These are phyloP conservation scores for Saguinus imperator DNA, from an alignment of 2,113 vertebrate species.

Conservation along the genomic window DNA sequence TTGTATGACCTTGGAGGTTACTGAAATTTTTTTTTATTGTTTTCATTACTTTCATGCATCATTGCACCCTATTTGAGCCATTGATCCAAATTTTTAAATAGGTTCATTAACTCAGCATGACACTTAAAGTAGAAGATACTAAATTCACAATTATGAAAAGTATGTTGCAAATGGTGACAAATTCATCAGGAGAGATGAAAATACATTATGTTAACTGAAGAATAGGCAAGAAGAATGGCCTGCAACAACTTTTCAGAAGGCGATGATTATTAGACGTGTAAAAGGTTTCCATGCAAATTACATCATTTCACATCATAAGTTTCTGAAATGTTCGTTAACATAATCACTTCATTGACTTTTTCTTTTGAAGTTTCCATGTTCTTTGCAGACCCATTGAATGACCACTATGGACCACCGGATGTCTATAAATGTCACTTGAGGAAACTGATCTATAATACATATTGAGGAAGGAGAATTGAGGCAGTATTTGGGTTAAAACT, in stretches of 20 bases:
- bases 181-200: conserved; percentile 7
- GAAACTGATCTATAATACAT: neutral
- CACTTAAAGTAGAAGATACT: conserved; percentile 9
- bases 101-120: conserved; percentile 10
- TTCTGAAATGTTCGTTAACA: neutral
- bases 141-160: conserved; percentile 35
- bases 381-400: neutral
- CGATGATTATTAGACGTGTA: neutral
- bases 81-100: conserved; percentile 48
- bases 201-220: neutral
- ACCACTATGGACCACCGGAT: neutral
- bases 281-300: neutral
- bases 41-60: conserved; percentile 49
- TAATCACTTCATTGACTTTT: neutral
- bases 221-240: neutral
- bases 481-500: neutral
- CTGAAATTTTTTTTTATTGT: conserved; percentile 50
- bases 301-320: neutral
- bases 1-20: conserved; percentile 12
- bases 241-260: neutral
- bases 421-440: neutral
- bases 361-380: neutral
- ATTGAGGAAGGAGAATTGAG: neutral
- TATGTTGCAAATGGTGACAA: neutral
- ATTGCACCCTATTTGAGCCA: conserved; percentile 20